A percentile compares a stretch with the other conserved stretches of the same genome.
These are phyloP conservation scores for Aleiodes leptofemur DNA, from an alignment of 2,888 invertebrate genomes.

Conservation along the genomic window DNA sequence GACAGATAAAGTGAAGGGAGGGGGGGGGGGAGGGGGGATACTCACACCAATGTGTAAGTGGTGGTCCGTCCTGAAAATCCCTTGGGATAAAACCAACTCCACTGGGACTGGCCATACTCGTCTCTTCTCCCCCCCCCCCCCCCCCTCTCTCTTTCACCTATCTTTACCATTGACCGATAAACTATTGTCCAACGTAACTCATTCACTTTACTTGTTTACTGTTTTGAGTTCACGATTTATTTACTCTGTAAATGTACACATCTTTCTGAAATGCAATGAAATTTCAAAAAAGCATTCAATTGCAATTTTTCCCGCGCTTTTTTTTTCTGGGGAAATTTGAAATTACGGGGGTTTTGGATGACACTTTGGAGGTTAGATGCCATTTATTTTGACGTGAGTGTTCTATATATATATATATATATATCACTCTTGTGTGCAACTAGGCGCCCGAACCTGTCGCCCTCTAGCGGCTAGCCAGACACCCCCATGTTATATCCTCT, in stretches of 20 bases:
- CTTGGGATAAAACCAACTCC: conserved; percentile 68
- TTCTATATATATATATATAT: background rate
- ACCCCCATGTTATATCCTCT: conserved; percentile 53
- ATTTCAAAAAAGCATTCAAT: conserved; percentile 1
- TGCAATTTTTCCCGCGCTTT: conserved; percentile 17
- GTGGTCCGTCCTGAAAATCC: conserved; percentile 60
- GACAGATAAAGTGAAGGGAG: conserved; percentile 6
- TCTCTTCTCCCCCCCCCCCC: conserved; percentile 30
- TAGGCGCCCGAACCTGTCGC: conserved; percentile 32
- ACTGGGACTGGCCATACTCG: conserved; percentile 37
- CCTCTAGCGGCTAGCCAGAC: conserved; percentile 47
- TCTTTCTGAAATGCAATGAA: background rate
- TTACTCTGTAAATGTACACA: conserved; percentile 16
- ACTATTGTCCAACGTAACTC: conserved; percentile 25
- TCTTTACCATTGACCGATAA: conserved; percentile 29
- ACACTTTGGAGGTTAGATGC: conserved; percentile 36
- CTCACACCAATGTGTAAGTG: conserved; percentile 27
- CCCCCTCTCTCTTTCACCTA: conserved; percentile 21
- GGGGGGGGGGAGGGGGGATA: background rate
- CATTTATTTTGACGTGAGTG: conserved; percentile 36
- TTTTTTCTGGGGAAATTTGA: conserved; percentile 38
- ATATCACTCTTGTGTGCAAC: conserved; percentile 21
- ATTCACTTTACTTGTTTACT: conserved; percentile 7
- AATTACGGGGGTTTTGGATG: too few species aligned
- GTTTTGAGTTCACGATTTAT: background rate